These are phyloP conservation scores for Canis aureus DNA, from an alignment of 2,113 vertebrate genomes.

Conservation along the genomic window DNA sequence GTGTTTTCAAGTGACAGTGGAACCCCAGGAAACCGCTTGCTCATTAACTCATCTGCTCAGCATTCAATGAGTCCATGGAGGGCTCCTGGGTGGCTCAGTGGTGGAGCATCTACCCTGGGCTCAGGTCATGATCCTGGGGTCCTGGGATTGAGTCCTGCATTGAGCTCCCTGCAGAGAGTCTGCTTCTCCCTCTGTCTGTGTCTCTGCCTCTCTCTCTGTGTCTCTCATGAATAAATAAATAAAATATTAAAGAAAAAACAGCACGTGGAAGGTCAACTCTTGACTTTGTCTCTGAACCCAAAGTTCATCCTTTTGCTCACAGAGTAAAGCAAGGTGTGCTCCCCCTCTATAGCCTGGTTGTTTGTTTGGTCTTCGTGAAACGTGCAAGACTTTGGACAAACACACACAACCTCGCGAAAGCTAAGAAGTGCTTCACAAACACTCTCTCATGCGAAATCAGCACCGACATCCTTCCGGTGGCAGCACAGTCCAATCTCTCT, in stretches of 20 bases:
- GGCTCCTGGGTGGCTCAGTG: too few relatives aligned
- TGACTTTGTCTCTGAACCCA: neutral
- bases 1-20: neutral
- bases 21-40: too few relatives aligned
- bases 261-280: neutral
- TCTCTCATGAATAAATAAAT: too few relatives aligned
- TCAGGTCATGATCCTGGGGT: too few relatives aligned
- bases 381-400: neutral
- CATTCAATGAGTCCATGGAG: neutral
- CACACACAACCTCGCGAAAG: neutral
- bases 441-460: neutral
- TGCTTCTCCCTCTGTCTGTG: too few relatives aligned
- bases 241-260: too few relatives aligned
- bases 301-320: neutral
- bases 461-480: neutral
- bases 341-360: too few relatives aligned
- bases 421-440: neutral
- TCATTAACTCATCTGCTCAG: neutral
- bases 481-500: neutral
- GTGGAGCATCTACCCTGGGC: too few relatives aligned
- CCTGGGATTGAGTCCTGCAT: too few relatives aligned
- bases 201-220: too few relatives aligned
- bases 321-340: neutral
- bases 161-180: too few relatives aligned
- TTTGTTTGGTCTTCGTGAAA: neutral